Evolutionary conservation across 2,888 invertebrate genomes (phyloP).

Genomic region (Diplolepis rosae): DNA sequence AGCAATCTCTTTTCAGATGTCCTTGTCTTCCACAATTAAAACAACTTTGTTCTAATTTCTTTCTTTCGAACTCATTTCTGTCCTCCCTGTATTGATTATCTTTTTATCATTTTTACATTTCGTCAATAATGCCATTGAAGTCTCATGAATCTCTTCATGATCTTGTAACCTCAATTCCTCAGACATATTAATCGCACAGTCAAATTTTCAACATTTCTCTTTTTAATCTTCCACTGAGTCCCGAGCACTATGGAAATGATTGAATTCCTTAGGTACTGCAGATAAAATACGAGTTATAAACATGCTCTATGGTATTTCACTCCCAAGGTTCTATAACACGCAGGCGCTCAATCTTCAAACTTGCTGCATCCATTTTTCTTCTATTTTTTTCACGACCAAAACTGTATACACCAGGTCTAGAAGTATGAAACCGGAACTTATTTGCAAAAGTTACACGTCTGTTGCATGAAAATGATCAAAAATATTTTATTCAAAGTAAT

Average conservation of each 20-base stretch:
- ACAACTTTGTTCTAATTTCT: too few relatives aligned
- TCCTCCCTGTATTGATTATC: too few relatives aligned
- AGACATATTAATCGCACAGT: constrained; percentile 24
- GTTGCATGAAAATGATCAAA: too few relatives aligned
- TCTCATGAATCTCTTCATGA: background rate
- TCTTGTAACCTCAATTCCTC: constrained; percentile 3
- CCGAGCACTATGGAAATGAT: constrained; percentile 48
- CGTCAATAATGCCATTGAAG: background rate
- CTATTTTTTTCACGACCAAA: background rate
- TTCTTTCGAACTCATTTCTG: too few relatives aligned
- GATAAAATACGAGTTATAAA: constrained; percentile 43
- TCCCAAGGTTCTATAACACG: constrained; percentile 45
- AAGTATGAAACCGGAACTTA: too few relatives aligned
- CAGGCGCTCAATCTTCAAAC: constrained; percentile 52
- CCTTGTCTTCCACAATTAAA: too few relatives aligned
- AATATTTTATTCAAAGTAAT: too few relatives aligned
- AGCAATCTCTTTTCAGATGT: constrained; percentile 29
- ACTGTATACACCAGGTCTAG: too few relatives aligned
- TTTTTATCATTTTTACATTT: too few relatives aligned
- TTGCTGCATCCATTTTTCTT: constrained; percentile 20
- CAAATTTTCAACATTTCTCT: constrained; percentile 37
- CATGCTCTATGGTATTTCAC: constrained; percentile 44
- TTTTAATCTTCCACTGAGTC: constrained; percentile 30
- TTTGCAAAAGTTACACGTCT: too few relatives aligned
- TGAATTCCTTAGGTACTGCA: constrained; percentile 23